A percentile compares a stretch with the other conserved stretches of the same genome.
Conservation (phyloP, 2,797 vertebrate genomes). For the Brotula barbata region DNA sequence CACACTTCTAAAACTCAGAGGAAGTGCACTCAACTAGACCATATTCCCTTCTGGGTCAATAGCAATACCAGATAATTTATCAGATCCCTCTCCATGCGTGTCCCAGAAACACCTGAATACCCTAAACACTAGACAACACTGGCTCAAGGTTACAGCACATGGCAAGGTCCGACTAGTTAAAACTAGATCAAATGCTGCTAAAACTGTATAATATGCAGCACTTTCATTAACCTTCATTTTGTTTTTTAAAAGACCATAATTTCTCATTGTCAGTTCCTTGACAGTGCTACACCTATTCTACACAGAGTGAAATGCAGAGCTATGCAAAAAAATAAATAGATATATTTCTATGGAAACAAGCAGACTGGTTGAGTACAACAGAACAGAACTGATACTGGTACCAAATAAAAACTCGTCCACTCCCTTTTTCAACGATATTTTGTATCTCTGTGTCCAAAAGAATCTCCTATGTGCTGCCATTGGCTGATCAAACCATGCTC, state of each 20-base stretch:
- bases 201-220: slow-evolving; percentile 22
- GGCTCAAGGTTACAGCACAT: slow-evolving; percentile 63
- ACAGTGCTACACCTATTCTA: no score
- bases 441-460: no score
- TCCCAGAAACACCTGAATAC: slow-evolving; percentile 72
- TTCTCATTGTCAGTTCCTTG: slow-evolving; percentile 10
- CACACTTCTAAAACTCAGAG: slow-evolving; percentile 46
- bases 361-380: no score
- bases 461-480: no score
- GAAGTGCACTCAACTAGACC: slow-evolving; percentile 56
- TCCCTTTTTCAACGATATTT: no score
- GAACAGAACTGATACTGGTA: no score
- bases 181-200: slow-evolving; percentile 63
- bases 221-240: slow-evolving; percentile 26
- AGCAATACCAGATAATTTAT: slow-evolving; percentile 73
- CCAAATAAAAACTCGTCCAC: no score
- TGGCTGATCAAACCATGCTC: no score
- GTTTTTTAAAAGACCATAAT: slow-evolving; percentile 4
- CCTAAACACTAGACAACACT: slow-evolving; percentile 53
- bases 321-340: no score
- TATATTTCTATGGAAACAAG: no score
- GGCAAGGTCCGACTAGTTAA: slow-evolving; percentile 60
- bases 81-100: slow-evolving; percentile 60
- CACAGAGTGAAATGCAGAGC: no score
- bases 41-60: slow-evolving; percentile 72